These are phyloP conservation scores for Melopsittacus undulatus DNA, from an alignment of 2,797 vertebrate species.

Conservation along the genomic window DNA sequence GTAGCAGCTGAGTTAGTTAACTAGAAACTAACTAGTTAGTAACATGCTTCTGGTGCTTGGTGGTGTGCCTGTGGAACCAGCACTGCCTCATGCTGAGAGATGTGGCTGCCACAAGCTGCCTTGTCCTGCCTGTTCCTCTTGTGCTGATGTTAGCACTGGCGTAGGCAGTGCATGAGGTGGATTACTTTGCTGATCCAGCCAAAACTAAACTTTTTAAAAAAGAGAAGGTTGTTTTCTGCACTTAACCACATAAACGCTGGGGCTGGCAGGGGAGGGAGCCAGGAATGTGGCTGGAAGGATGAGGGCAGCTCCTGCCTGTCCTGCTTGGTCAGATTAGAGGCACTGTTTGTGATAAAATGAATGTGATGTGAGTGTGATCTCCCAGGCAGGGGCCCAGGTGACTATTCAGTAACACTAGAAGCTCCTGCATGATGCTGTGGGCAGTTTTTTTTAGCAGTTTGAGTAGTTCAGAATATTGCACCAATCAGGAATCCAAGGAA, in stretches of 20 bases:
- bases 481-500: background rate
- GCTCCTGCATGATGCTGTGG: background rate
- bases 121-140: background rate
- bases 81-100: accelerated
- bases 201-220: background rate
- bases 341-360: background rate
- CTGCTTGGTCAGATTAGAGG: background rate
- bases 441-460: accelerated
- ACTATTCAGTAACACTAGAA: background rate
- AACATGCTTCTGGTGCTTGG: accelerated
- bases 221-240: background rate
- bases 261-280: background rate
- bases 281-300: background rate
- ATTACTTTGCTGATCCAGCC: background rate
- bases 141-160: background rate
- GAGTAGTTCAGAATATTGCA: background rate
- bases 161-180: background rate
- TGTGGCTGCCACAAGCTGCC: background rate
- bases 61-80: background rate
- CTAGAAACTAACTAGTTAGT: background rate
- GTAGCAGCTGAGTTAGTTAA: background rate
- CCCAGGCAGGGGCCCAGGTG: background rate
- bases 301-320: background rate
- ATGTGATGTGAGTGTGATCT: background rate
- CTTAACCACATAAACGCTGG: background rate